phyloP scores from a whole-genome alignment of 2,113 vertebrate species.

The Ochotona curzoniae region DNA sequence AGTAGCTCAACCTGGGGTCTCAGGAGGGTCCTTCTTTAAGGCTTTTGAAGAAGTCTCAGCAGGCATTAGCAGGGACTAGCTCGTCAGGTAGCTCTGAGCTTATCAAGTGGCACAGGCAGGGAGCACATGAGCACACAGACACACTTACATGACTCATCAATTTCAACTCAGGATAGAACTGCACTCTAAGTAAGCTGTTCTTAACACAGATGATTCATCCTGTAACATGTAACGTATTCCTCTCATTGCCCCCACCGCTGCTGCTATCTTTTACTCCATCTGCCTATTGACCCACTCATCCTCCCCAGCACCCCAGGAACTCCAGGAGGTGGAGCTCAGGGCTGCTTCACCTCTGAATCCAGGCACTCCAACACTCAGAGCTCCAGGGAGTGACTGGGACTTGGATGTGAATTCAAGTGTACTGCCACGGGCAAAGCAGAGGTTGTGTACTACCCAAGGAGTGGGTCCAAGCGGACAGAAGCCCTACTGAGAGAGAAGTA shows the following conservation, averaged over 20 bases:
- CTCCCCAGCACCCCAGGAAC: neutral
- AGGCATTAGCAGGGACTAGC: neutral
- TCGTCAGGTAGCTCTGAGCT: neutral
- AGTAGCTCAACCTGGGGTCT: neutral
- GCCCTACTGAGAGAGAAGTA: neutral
- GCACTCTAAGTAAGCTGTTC: slow-evolving; percentile 30
- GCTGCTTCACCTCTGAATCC: neutral
- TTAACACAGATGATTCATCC: slow-evolving; percentile 9
- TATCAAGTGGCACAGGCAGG: neutral
- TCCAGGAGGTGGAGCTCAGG: slow-evolving; percentile 15
- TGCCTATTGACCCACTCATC: neutral
- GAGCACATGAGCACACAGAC: neutral
- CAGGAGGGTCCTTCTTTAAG: neutral
- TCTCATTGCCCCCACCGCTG: neutral
- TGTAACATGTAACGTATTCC: neutral
- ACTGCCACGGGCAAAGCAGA: neutral
- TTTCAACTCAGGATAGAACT: neutral
- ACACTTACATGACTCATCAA: neutral
- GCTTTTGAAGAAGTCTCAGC: slow-evolving; percentile 31
- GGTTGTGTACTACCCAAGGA: slow-evolving; percentile 40
- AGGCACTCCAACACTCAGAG: neutral
- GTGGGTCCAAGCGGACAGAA: neutral
- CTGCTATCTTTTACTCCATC: neutral
- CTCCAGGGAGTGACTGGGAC: neutral
- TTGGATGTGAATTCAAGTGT: neutral